A percentile compares a stretch with the other conserved stretches of the same genome.
These are phyloP conservation scores for Psephotus haematonotus DNA, from an alignment of 2,113 vertebrate species.

Conservation along the genomic window DNA sequence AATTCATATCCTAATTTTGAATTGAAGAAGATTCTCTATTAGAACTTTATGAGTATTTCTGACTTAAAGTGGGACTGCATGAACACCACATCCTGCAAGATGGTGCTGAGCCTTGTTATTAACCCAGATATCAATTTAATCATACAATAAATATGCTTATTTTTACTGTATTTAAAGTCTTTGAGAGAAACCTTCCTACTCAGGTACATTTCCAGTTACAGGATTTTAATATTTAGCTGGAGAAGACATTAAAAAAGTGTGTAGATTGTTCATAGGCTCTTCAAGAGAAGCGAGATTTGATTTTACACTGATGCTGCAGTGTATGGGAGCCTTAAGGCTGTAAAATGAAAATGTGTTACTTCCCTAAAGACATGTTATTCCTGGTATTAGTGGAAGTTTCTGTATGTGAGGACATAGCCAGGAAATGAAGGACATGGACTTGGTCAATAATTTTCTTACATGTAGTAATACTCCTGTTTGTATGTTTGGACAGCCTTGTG, in stretches of 20 bases:
- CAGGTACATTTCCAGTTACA: not conserved
- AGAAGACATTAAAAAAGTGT: not conserved
- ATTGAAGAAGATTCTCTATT: not conserved
- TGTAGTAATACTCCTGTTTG: not conserved
- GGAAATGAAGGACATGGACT: not conserved
- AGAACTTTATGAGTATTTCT: not conserved
- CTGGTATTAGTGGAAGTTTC: not conserved
- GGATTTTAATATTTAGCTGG: not conserved
- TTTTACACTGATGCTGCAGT: not conserved
- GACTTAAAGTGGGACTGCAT: not conserved
- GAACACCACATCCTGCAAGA: not conserved
- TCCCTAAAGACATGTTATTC: not conserved
- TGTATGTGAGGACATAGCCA: not conserved
- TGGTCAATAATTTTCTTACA: not conserved
- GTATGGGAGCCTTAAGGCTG: not conserved
- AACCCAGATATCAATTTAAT: not conserved
- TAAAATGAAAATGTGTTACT: not conserved
- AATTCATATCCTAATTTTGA: not conserved
- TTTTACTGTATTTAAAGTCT: not conserved
- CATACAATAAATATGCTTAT: not conserved
- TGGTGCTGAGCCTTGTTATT: not conserved
- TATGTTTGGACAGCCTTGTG: not conserved
- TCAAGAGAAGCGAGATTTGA: not conserved
- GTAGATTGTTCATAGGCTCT: not conserved
- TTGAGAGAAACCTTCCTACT: not conserved